Evolutionary conservation across 1,140 invertebrate genomes (phyloP).

Genomic region (Lucilia sericata): DNA sequence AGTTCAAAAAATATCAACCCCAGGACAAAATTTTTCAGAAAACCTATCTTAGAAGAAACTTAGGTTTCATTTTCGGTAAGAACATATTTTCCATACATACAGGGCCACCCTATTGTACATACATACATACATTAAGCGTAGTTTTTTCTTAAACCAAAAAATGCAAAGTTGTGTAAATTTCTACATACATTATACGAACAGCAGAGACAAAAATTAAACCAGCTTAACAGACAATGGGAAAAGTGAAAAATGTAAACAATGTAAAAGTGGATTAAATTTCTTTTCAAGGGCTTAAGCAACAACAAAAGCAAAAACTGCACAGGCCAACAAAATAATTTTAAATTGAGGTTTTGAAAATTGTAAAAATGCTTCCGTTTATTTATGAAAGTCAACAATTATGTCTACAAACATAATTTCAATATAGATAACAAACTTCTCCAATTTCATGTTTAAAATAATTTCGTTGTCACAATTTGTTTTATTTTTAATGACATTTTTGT

Average conservation of each 20-base stretch:
- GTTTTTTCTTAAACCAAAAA: background rate
- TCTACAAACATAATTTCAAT: too few species aligned
- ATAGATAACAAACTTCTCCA: too few species aligned
- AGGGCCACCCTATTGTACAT: too few species aligned
- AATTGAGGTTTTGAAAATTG: constrained; percentile 17
- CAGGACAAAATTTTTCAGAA: too few species aligned
- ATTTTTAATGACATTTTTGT: too few species aligned
- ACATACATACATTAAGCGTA: too few species aligned
- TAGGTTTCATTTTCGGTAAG: too few species aligned
- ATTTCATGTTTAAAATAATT: too few species aligned
- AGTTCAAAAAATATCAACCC: too few species aligned
- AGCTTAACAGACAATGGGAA: constrained; percentile 32
- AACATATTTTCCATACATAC: too few species aligned
- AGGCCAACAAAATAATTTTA: background rate
- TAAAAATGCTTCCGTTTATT: background rate
- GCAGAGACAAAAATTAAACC: background rate
- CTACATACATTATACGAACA: background rate
- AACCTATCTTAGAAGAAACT: too few species aligned
- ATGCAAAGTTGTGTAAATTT: constrained; percentile 29
- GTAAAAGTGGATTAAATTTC: constrained; percentile 39
- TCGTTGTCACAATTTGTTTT: too few species aligned
- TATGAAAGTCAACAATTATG: background rate
- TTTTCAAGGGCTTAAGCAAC: constrained; percentile 21
- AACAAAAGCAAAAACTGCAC: background rate
- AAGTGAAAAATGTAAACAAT: constrained; percentile 31